A percentile compares a stretch with the other conserved stretches of the same genome.
Conservation (phyloP, 1,140 invertebrate species). For the Papilio xuthus region DNA sequence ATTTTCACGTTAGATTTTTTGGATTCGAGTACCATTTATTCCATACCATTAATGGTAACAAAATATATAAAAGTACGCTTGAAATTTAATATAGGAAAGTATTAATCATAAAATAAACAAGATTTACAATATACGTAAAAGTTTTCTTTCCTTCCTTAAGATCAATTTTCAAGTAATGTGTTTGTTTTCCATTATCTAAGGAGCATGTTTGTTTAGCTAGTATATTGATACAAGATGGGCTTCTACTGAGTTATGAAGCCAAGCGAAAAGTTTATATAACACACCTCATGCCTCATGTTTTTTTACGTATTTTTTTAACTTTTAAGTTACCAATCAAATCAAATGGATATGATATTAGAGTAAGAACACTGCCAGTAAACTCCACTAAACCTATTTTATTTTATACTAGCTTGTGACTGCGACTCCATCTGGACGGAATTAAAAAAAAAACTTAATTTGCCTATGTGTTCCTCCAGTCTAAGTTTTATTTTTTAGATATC, state of each 20-base stretch:
- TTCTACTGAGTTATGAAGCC: background rate
- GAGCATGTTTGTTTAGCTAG: background rate
- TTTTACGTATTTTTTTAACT: background rate
- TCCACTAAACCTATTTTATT: too few species aligned
- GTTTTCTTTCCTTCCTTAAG: background rate
- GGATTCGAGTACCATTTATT: too few species aligned
- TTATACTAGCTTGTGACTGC: too few species aligned
- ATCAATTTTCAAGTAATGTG: slow-evolving; percentile 32
- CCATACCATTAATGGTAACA: too few species aligned
- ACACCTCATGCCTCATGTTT: background rate
- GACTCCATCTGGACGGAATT: too few species aligned
- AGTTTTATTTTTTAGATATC: too few species aligned
- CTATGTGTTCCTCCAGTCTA: too few species aligned
- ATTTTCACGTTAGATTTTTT: too few species aligned
- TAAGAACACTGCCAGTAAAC: too few species aligned
- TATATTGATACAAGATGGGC: background rate
- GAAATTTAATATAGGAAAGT: background rate
- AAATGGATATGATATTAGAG: too few species aligned
- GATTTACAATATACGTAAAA: background rate
- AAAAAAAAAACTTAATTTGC: too few species aligned
- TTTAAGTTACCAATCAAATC: too few species aligned
- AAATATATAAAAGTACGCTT: background rate
- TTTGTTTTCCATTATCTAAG: slow-evolving; percentile 31
- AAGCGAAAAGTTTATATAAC: background rate
- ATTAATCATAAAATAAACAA: background rate